A percentile compares a stretch with the other conserved stretches of the same genome.
These are phyloP conservation scores for Campylomormyrus numenius DNA, from an alignment of 2,113 vertebrate genomes.

Conservation along the genomic window DNA sequence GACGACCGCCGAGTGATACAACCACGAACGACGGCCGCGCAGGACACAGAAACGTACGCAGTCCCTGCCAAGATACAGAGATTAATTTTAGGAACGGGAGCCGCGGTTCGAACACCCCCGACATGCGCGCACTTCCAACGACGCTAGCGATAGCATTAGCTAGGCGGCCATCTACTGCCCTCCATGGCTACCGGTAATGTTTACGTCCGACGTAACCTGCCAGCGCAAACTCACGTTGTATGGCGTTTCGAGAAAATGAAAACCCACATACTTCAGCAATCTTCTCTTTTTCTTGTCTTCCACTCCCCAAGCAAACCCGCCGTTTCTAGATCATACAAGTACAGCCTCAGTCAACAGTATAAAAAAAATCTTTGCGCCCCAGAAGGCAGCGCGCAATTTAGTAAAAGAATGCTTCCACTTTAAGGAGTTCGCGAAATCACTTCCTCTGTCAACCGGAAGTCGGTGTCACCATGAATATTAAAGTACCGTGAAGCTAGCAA, in stretches of 20 bases:
- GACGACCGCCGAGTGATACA: neutral
- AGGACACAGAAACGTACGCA: neutral
- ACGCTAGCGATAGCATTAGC: neutral
- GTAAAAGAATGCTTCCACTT: neutral
- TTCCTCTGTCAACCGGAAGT: slow-evolving; percentile 8
- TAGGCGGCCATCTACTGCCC: neutral
- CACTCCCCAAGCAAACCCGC: neutral
- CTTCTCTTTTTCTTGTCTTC: neutral
- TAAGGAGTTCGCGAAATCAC: neutral
- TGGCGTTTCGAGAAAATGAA: neutral
- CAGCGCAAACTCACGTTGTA: neutral
- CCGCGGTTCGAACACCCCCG: neutral
- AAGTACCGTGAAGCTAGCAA: too few species aligned
- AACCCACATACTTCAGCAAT: neutral
- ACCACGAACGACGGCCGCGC: neutral
- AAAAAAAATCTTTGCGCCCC: neutral
- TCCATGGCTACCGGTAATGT: neutral
- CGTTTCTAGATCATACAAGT: neutral
- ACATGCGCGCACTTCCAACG: neutral
- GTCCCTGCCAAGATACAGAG: neutral
- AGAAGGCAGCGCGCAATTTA: slow-evolving; percentile 9
- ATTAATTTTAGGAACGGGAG: neutral
- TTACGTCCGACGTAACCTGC: neutral
- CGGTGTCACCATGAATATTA: neutral
- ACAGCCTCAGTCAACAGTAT: neutral